Base-by-base conservation (phyloP, 2,888 invertebrate genomes). In the Xestia ashworthii region DNA sequence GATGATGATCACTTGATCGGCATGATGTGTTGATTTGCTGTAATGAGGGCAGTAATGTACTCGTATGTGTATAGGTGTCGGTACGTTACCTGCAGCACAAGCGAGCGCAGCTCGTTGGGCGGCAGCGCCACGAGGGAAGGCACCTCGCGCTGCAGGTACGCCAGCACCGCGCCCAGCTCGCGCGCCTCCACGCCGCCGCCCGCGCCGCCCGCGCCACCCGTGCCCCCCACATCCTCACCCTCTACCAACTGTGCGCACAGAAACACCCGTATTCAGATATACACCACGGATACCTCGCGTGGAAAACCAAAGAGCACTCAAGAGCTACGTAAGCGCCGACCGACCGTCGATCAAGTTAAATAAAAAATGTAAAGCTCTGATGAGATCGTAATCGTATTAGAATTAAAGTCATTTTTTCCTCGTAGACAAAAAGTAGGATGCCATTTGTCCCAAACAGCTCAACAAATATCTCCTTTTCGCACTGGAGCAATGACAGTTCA, bases 121-220 rank as follows among this genome's bases (percentile, higher is more conserved):
- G 97, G 96, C 92, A 97, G 91, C 89, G 97, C 94, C 67, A 97
- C 95, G 64, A 97, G 95, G 84, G 96, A 96, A 67, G 97, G 96
- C 90, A 97, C 97, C 91, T 97, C 97, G 53, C 97, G 96, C 93
- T 97, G 97, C 87, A 97, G 95, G 93, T 97, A 97, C 44, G 97
- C 97, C 91, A 97, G 96, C 92, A 97, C 96, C 78, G 97, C 97
- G 91, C 97, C 97, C 86, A 97, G 95, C 95, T 97, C 97, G 86
- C 96, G 96, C 84, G 96, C 95, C 92, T 96, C 96, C 91, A 93
- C 94, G 78, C 83, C 88, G 55, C 81, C 86, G 71, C 73, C 84
- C 79, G 82, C 82, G 60, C 87, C 86, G 50, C 74, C 78, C n/a
- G n/a, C 88, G 55, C 81, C 86, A 70, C 73, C 84, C 79, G 82